Base-by-base conservation (phyloP, 2,888 invertebrate species). In the Hydrotaea diabolus region DNA sequence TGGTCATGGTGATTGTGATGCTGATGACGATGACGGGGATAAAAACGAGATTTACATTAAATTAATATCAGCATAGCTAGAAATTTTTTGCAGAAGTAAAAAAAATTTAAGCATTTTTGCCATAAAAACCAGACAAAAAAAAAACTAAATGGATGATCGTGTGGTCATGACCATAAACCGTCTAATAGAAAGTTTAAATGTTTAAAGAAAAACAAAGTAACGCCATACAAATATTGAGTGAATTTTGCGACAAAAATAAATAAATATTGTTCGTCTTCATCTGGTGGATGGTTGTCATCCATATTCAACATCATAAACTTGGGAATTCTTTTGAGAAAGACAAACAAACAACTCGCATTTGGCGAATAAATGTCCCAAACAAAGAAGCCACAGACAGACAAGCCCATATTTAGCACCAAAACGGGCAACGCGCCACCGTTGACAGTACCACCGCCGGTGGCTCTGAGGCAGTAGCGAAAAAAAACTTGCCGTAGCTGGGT, bases 281-380 rank as follows among this genome's bases (percentile, higher is more conserved):
- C n/a, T 15, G 3, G 43, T 2, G 49, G 49, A 49, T 49, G 15
- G 13, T 49, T 1, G 49, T 43, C 5, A 43, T 43, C 8, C 8
- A 9, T 39, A 49, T 49, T 13, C n/a, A 43, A 8, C 49, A 49
- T 13, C 49, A 49, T 49, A 49, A 49, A 49, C 49, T n/a, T 15
- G 49, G 49, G 49, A 49, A 49, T 49, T 49, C 49, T 49, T 49
- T 3, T n/a, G n/a, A n/a, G 49, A 49, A 49, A n/a, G 39, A 11
- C 39, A 49, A 49, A 49, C 49, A n/a, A 13, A 49, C 49, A 49
- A n/a, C 49, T n/a, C 49, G 49, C 49, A 49, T 49, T 49, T n/a
- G 15, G 15, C 49, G 49, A 8, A 49, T 49, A n/a, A 49, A 49
- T 49, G 49, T 15, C 49, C 49, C 13, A 49, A 49, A 49, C 49